Base-by-base conservation (phyloP, 2,113 vertebrate species). In the Neodontobutis hainanensis region DNA sequence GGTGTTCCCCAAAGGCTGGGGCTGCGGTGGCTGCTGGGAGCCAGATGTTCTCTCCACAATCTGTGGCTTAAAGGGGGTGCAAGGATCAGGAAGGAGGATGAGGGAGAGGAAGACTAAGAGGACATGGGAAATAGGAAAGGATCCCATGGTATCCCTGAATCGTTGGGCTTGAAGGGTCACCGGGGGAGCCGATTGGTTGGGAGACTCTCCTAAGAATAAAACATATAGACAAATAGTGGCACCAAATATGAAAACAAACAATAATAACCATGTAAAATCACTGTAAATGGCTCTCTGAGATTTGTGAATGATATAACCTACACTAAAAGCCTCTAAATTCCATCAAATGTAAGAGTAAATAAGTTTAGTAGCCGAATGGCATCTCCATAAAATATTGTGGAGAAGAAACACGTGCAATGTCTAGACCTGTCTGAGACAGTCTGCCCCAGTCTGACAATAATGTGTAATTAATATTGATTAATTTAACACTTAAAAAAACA, bases 141-240 rank as follows among this genome's bases (percentile, higher is more conserved):
- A 36, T 72, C 53, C 82, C 90, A 89, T 89, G 42, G 61, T 86
- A 15, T 68, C 64, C 80, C 74, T 68, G 64, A 85, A 68, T 70
- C 36, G 61, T 49, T 53, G 50, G 51, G 52, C 8, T n/a, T 11
- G 60, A 15, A 34, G 40, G 60, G 77, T 85, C 68, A 58, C 63
- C 34, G 53, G n/a, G 44, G 73, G 55, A 63, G 44, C 5, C 2
- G 9, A 52, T 72, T 79, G 77, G 68, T 78, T 69, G 68, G 71
- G 59, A 45, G 50, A 68, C 43, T 71, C 52, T 80, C 80, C 86
- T 88, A 34, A 4, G 65, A 34, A 75, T 49, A 53, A 51, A 83
- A 43, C 12, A 14, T 14, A 46, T 12, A 43, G 8, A 64, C 48
- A 67, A n/a, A 3, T 32, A 19, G 9, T 11, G 3, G 46, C 0